Conservation (phyloP, 2,797 vertebrate genomes). For the Dicrostonyx torquatus region DNA sequence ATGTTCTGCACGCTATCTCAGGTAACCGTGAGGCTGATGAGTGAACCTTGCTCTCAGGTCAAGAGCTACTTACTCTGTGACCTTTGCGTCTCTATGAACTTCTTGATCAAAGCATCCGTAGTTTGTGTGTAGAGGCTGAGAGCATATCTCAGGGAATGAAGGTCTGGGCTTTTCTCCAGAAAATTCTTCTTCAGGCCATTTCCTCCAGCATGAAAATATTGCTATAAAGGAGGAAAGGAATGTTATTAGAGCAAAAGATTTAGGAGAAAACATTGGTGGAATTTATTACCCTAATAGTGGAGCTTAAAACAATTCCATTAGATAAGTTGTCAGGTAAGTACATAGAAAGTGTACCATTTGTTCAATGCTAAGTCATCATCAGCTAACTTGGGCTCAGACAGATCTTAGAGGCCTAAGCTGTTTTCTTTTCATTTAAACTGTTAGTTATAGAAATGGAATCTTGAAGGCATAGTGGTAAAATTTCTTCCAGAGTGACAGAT, state of each 20-base stretch:
- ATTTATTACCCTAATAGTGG: background rate
- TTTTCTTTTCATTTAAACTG: slow-evolving; percentile 38
- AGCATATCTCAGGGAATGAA: slow-evolving; percentile 96
- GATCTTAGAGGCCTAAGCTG: background rate
- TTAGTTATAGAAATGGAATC: background rate
- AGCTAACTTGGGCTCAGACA: background rate
- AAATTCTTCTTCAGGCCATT: slow-evolving; percentile 98
- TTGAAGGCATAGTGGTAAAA: background rate
- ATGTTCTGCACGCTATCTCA: background rate
- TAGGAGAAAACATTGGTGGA: background rate
- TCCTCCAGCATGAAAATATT: slow-evolving; percentile 99
- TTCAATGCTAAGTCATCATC: background rate
- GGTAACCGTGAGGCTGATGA: background rate
- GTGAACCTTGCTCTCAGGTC: background rate
- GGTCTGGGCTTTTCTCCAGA: slow-evolving; percentile 96
- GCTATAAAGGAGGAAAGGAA: slow-evolving; percentile 86
- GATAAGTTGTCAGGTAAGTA: background rate
- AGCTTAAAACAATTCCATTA: background rate
- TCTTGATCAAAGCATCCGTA: slow-evolving; percentile 98
- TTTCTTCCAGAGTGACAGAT: background rate
- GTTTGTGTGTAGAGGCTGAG: slow-evolving; percentile 99
- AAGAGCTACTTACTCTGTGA: slow-evolving; percentile 93
- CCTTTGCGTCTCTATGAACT: slow-evolving; percentile 97
- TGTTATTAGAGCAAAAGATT: background rate
- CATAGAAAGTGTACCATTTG: background rate